Conservation (phyloP, 92 coral and sea anemone genomes). For the Parazoanthus swiftii region DNA sequence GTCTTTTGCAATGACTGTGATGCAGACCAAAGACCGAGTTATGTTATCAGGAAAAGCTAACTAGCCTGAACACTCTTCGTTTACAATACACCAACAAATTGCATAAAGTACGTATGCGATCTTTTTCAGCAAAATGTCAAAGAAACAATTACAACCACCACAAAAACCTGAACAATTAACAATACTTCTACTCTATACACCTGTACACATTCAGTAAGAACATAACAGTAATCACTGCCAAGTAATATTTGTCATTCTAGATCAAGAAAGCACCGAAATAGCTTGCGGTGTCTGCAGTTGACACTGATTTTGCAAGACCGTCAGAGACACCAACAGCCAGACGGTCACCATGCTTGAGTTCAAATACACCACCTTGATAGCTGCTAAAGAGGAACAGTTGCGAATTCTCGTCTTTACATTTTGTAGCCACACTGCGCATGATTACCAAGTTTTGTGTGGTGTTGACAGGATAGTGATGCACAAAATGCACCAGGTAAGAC, state of each 20-base stretch:
- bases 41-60: not conserved
- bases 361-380: conserved; percentile 87
- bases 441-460: conserved; percentile 54
- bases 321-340: conserved; percentile 75
- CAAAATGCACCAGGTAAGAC: conserved; percentile 69
- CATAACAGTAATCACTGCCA: conserved; percentile 17
- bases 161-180: not conserved
- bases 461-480: conserved; percentile 59
- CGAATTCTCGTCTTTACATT: conserved; percentile 62
- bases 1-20: conserved; percentile 28
- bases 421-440: conserved; percentile 79
- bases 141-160: not conserved
- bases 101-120: conserved; percentile 23
- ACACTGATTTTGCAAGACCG: conserved; percentile 43
- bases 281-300: conserved; percentile 77
- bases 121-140: not conserved
- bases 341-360: conserved; percentile 59
- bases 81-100: not conserved
- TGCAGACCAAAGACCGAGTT: not conserved
- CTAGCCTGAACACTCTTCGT: not conserved
- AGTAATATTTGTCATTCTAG: not conserved
- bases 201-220: conserved; percentile 26
- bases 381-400: conserved; percentile 70
- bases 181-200: conserved; percentile 25
- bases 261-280: conserved; percentile 89